Evolutionary conservation across 2,797 vertebrate species (phyloP).

Genomic region (Characodon lateralis): DNA sequence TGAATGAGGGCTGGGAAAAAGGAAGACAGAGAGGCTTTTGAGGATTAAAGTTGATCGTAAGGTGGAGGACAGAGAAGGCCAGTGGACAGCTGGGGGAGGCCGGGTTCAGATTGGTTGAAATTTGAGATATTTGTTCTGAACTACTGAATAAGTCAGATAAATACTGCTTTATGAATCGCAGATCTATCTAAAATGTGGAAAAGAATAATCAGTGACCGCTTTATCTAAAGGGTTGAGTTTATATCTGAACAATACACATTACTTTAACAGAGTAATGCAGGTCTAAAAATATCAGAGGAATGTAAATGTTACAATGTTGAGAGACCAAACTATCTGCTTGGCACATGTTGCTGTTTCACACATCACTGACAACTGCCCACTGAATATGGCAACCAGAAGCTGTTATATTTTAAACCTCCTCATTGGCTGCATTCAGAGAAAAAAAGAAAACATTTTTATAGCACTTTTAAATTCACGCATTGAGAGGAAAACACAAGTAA

Average conservation of each 20-base stretch:
- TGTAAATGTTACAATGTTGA: slow-evolving; percentile 20
- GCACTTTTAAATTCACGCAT: not conserved
- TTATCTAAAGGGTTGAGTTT: slow-evolving; percentile 2
- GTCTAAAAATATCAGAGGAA: slow-evolving; percentile 22
- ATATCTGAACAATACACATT: not conserved
- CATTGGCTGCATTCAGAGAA: not conserved
- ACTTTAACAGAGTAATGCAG: not conserved
- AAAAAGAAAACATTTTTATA: not conserved
- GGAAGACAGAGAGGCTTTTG: slow-evolving; percentile 53
- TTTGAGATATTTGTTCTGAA: slow-evolving; percentile 14
- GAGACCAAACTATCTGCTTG: slow-evolving; percentile 24
- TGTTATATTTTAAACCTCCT: not conserved
- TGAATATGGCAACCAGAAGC: slow-evolving; percentile 1
- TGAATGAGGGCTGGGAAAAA: slow-evolving; percentile 44
- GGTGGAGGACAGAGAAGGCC: slow-evolving; percentile 55
- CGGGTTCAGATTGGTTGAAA: slow-evolving; percentile 34
- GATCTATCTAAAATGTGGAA: not conserved
- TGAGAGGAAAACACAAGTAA: not conserved
- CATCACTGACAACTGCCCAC: not conserved
- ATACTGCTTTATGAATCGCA: not conserved
- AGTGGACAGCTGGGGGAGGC: slow-evolving; percentile 56
- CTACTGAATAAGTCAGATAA: not conserved
- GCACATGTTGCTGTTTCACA: slow-evolving; percentile 4
- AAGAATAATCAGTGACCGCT: not conserved
- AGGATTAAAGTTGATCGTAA: slow-evolving; percentile 61